phyloP scores from a whole-genome alignment of 2,113 vertebrate genomes.

The Sminthopsis crassicaudata region DNA sequence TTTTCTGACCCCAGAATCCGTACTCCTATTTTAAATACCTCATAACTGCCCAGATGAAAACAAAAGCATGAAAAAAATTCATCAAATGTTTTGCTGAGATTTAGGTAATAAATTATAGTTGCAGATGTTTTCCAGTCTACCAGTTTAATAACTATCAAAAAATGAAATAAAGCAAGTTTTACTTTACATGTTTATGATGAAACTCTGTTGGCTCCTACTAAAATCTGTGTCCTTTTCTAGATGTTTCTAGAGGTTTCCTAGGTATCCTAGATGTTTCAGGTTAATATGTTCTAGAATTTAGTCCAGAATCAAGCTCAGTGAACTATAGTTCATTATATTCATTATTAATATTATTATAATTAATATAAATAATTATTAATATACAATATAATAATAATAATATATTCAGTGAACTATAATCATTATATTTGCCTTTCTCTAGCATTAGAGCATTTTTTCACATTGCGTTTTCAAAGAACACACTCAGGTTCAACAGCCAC shows the following conservation, averaged over 20 bases:
- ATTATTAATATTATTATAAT: no score
- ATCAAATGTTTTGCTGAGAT: not conserved
- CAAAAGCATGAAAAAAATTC: not conserved
- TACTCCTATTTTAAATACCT: not conserved
- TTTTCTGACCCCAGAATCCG: not conserved
- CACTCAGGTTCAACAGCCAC: not conserved
- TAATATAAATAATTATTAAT: no score
- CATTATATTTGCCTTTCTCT: not conserved
- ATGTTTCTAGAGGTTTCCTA: not conserved
- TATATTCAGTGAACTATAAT: no score
- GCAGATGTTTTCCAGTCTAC: not conserved
- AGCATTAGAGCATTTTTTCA: not conserved
- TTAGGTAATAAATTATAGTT: not conserved
- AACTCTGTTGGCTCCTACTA: not conserved
- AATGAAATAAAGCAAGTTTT: not conserved
- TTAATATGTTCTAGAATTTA: not conserved
- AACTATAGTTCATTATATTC: no score
- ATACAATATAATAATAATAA: no score
- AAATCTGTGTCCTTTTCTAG: not conserved
- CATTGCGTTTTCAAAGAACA: not conserved
- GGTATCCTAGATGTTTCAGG: no score
- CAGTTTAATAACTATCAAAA: not conserved
- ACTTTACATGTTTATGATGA: not conserved
- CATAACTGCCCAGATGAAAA: not conserved
- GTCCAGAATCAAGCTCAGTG: not conserved